phyloP scores from a whole-genome alignment of 2,113 vertebrate species.

The Accipiter cooperii region DNA sequence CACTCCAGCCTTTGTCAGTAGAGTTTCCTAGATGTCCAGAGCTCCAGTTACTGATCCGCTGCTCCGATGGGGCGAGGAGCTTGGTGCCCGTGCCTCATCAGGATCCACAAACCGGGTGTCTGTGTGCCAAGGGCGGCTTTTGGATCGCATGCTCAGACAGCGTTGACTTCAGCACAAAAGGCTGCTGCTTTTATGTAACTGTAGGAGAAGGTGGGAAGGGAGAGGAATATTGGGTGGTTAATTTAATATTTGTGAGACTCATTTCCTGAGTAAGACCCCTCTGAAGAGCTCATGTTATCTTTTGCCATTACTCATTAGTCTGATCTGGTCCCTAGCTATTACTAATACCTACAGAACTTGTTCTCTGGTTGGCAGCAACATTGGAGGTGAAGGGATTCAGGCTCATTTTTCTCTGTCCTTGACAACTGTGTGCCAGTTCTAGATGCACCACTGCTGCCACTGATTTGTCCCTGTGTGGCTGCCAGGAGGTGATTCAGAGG shows the following conservation, averaged over 20 bases:
- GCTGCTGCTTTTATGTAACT: neutral
- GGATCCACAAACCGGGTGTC: neutral
- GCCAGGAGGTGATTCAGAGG: neutral
- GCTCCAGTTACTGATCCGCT: neutral
- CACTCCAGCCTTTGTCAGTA: neutral
- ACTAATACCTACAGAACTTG: neutral
- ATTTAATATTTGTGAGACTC: neutral
- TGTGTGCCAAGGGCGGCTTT: neutral
- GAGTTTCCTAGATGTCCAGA: neutral
- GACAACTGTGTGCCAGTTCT: neutral
- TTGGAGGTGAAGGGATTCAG: neutral
- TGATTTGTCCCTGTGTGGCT: neutral
- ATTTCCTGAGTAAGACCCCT: neutral
- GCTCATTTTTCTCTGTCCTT: neutral
- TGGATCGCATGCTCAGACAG: neutral
- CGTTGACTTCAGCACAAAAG: neutral
- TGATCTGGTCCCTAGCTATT: neutral
- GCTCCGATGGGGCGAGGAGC: neutral
- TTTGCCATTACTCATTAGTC: neutral
- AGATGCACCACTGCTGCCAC: neutral
- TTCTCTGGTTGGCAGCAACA: neutral
- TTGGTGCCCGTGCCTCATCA: fast-evolving
- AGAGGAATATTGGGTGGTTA: neutral
- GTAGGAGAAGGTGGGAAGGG: neutral
- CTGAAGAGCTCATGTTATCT: neutral